phyloP scores from a whole-genome alignment of 2,113 vertebrate genomes.

The Chrysemys picta region DNA sequence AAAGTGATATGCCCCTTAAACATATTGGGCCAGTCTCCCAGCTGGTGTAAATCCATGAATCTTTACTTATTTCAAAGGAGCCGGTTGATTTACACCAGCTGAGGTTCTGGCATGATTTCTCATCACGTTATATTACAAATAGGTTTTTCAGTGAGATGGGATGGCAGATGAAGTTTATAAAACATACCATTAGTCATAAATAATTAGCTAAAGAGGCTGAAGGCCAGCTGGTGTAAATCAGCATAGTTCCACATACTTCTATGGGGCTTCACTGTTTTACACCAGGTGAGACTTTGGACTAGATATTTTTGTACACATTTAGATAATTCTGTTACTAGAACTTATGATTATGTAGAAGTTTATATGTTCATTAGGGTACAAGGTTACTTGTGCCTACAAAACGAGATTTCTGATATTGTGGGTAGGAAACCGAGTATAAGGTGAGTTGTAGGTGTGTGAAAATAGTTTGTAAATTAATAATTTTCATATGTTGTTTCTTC shows the following conservation, averaged over 20 bases:
- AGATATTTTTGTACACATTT: not conserved
- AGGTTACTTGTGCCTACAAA: no score
- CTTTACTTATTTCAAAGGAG: not conserved
- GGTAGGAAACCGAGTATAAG: no score
- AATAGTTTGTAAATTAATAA: no score
- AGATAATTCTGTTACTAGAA: not conserved
- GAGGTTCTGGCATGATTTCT: not conserved
- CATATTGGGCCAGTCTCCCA: not conserved
- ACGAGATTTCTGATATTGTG: no score
- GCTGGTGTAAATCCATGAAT: not conserved
- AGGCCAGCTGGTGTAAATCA: not conserved
- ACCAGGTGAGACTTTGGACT: not conserved
- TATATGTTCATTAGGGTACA: no score
- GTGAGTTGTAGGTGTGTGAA: no score
- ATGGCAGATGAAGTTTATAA: not conserved
- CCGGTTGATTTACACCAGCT: not conserved
- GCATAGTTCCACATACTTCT: not conserved
- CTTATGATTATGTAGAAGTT: no score
- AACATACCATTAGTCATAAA: accelerated
- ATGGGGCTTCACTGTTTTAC: not conserved
- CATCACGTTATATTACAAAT: not conserved
- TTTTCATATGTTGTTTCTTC: no score
- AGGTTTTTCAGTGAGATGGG: not conserved
- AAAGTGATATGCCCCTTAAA: not conserved
- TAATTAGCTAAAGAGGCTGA: not conserved